phyloP scores from a whole-genome alignment of 2,888 invertebrate species.

The Leptinotarsa haldemani region DNA sequence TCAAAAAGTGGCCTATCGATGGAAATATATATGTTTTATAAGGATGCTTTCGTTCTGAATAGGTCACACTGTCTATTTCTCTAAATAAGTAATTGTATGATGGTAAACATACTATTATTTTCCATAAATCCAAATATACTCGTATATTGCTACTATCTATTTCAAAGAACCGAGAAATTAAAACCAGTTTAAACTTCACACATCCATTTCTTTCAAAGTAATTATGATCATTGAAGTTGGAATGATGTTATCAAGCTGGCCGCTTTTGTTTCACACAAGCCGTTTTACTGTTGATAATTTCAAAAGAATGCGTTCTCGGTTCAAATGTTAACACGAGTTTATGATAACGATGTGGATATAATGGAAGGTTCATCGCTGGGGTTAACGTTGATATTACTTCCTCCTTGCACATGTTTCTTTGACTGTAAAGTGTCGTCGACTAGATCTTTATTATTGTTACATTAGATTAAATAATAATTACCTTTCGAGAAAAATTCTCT shows the following conservation, averaged over 20 bases:
- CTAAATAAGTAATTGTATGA: no score
- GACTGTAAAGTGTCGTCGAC: not conserved
- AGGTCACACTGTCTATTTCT: no score
- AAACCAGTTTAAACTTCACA: no score
- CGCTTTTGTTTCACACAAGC: not conserved
- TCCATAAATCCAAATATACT: no score
- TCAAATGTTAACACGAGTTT: conserved; percentile 10
- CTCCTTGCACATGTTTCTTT: conserved; percentile 1
- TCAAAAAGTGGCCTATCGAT: no score
- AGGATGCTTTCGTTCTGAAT: no score
- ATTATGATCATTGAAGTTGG: not conserved
- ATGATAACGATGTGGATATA: conserved; percentile 2
- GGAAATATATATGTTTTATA: no score
- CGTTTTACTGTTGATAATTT: not conserved
- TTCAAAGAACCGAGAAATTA: no score
- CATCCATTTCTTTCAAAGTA: no score
- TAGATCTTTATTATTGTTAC: not conserved
- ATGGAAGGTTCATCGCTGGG: conserved; percentile 6
- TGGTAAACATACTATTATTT: no score
- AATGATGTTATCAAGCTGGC: not conserved
- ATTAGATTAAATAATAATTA: not conserved
- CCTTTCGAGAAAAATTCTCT: not conserved
- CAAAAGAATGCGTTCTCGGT: not conserved
- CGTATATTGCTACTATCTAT: no score
- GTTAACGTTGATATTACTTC: conserved; percentile 10